Evolutionary conservation across 92 coral and sea anemone species (phyloP), one percentile per base, ranked within the genome.

Genomic region (Epizoanthus rinbou): DNA sequence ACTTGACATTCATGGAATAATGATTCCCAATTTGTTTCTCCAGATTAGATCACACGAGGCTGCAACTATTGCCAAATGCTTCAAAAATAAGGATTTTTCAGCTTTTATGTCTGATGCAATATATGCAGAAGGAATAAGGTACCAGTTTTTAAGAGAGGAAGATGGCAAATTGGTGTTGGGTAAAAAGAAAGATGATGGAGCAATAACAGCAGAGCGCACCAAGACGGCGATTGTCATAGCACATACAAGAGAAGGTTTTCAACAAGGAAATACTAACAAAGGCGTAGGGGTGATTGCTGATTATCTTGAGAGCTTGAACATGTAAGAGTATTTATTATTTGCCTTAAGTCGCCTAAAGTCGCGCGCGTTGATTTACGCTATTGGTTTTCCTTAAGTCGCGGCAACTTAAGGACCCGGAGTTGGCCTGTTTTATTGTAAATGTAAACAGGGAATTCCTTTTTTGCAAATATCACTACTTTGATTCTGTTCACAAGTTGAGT

Each of bases 281-380:
- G 94, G 83, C 57, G 94, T 91, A 13, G 94, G 54, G 31, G 88
- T 82, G 10, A 91, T 91, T 50, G 94, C 94, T 3, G 88, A 91
- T 8, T 91, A 91, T 75, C 87, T 91, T 17, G 94, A 91, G 60
- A 63, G 87, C 54, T 57, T 91, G 88, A 57, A 57, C 59, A 82
- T 91, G 90, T 91, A 73, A 87, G 21, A 24, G 15, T n/a, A 62
- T 39, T 18, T n/a, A n/a, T n/a, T n/a, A n/a, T n/a, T n/a, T n/a
- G n/a, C n/a, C n/a, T n/a, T n/a, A n/a, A n/a, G n/a, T n/a, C n/a
- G n/a, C n/a, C n/a, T n/a, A n/a, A n/a, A n/a, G n/a, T n/a, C n/a
- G n/a, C n/a, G n/a, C n/a, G n/a, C n/a, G n/a, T n/a, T n/a, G n/a
- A n/a, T n/a, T n/a, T n/a, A n/a, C n/a, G n/a, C n/a, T n/a, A n/a